These are phyloP conservation scores for Pomatostomus ruficeps DNA, from an alignment of 2,113 vertebrate species.

Conservation along the genomic window DNA sequence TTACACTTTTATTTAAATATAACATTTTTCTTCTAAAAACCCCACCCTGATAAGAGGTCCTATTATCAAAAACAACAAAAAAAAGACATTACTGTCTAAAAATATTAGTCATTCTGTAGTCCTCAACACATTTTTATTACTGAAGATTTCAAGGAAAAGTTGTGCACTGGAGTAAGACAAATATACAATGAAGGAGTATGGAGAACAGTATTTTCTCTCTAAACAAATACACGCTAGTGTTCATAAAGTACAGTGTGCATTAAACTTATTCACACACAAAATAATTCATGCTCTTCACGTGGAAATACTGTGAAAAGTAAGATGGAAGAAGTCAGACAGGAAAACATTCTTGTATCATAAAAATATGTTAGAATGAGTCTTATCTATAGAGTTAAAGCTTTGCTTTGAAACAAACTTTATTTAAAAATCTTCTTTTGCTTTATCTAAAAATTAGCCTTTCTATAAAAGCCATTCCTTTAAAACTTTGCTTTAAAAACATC, in stretches of 20 bases:
- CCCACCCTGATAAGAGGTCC: not conserved
- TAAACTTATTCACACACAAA: constrained; percentile 14
- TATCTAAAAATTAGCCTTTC: constrained; percentile 63
- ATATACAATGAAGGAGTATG: not conserved
- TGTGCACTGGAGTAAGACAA: constrained; percentile 40
- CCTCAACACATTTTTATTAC: constrained; percentile 50
- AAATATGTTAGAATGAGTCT: constrained; percentile 56
- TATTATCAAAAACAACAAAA: constrained; percentile 14
- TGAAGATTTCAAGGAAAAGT: constrained; percentile 43
- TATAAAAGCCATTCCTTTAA: constrained; percentile 59
- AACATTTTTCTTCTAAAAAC: constrained; percentile 58
- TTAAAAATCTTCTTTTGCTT: constrained; percentile 51
- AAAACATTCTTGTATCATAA: constrained; percentile 52
- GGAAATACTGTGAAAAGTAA: constrained; percentile 53
- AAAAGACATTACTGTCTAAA: constrained; percentile 23
- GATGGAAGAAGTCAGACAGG: constrained; percentile 35
- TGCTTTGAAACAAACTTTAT: constrained; percentile 47
- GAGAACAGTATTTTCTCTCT: constrained; percentile 22
- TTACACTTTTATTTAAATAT: constrained; percentile 67
- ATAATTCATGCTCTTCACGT: not conserved
- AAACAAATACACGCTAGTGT: constrained; percentile 25
- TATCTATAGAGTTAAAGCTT: constrained; percentile 51
- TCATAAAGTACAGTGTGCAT: constrained; percentile 48
- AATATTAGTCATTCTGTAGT: constrained; percentile 43
- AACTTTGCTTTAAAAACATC: constrained; percentile 47